phyloP scores from a whole-genome alignment of 2,797 vertebrate species.

The Chaetodon trifasciatus region DNA sequence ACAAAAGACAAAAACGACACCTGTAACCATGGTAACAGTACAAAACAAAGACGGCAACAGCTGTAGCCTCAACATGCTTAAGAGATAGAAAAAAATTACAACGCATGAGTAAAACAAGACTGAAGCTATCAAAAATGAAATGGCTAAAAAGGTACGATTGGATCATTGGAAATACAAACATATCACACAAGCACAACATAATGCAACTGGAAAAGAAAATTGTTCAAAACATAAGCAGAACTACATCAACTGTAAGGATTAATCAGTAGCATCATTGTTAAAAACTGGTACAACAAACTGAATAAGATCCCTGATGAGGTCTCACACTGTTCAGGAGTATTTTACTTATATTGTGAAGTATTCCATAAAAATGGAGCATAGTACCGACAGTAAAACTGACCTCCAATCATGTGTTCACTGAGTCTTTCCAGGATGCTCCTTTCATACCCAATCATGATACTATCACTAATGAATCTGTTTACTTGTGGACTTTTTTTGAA shows the following conservation, averaged over 20 bases:
- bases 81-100: background rate
- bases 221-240: background rate
- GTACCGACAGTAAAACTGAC: background rate
- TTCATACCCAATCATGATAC: too few species aligned
- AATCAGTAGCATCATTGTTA: background rate
- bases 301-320: background rate
- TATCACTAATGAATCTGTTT: too few species aligned
- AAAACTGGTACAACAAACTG: background rate
- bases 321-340: background rate
- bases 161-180: too few species aligned
- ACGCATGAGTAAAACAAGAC: too few species aligned
- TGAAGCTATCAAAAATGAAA: too few species aligned
- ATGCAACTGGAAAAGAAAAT: background rate
- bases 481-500: background rate
- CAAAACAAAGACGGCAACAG: background rate
- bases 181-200: too few species aligned
- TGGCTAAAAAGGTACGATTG: too few species aligned
- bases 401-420: too few species aligned
- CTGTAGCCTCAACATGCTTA: background rate
- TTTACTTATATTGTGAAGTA: background rate
- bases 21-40: too few species aligned
- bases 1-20: background rate
- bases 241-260: background rate
- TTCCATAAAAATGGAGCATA: background rate
- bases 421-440: too few species aligned